phyloP scores from a whole-genome alignment of 2,113 vertebrate genomes.

The Trematocara zebra region DNA sequence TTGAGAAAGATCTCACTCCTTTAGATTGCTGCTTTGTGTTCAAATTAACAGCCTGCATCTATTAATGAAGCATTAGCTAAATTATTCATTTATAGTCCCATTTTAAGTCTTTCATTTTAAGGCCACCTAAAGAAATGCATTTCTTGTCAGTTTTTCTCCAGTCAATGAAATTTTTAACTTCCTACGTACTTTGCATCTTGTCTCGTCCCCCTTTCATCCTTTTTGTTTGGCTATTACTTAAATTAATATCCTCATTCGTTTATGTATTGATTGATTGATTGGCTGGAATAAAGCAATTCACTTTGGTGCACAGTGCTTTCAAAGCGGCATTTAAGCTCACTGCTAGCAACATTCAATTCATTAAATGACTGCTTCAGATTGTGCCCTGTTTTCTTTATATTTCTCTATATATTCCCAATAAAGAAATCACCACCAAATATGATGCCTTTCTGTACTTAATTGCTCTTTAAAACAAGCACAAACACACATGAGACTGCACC shows the following conservation, averaged over 20 bases:
- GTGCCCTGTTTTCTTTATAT: neutral
- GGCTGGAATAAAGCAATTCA: neutral
- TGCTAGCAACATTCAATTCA: neutral
- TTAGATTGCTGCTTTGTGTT: neutral
- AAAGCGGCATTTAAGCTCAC: neutral
- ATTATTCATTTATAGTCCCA: neutral
- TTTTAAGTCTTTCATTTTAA: neutral
- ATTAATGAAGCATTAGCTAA: neutral
- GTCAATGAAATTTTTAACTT: neutral
- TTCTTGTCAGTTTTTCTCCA: neutral
- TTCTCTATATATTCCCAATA: conserved; percentile 12
- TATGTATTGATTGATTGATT: neutral
- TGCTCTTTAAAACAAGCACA: conserved; percentile 57
- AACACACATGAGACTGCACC: conserved; percentile 41
- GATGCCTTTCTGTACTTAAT: conserved; percentile 34
- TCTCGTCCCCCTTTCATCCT: neutral
- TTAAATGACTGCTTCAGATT: neutral
- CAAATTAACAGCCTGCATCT: neutral
- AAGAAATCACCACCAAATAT: conserved; percentile 16
- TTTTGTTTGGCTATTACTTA: neutral
- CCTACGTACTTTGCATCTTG: neutral
- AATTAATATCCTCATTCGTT: neutral
- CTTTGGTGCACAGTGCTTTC: neutral
- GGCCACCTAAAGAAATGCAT: neutral
- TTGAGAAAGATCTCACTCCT: neutral